Evolutionary conservation across 1,140 invertebrate species (phyloP).

Genomic region (Habropoda laboriosa): DNA sequence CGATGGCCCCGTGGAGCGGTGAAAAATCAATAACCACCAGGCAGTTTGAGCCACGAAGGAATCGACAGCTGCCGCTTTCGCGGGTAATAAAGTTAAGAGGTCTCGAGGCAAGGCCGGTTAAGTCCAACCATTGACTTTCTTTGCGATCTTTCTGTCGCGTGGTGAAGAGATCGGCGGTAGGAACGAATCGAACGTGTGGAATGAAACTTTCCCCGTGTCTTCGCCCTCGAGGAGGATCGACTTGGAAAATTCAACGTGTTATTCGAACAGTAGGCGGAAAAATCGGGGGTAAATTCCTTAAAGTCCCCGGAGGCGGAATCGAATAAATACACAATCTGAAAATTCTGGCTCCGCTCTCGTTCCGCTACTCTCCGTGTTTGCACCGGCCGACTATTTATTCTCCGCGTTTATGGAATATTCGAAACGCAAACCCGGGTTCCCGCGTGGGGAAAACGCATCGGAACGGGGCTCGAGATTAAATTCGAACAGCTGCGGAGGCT

Average conservation of each 20-base stretch:
- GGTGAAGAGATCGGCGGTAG: no score
- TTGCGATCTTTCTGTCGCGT: no score
- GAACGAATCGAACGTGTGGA: no score
- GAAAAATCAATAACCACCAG: slow-evolving; percentile 42
- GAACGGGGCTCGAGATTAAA: no score
- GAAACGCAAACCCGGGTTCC: slow-evolving; percentile 3
- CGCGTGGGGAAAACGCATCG: no score
- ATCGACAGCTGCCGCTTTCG: slow-evolving; percentile 51
- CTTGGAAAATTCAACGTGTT: no score
- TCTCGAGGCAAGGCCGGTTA: slow-evolving; percentile 41
- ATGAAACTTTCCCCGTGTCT: no score
- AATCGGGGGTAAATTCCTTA: no score
- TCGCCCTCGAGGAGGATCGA: no score
- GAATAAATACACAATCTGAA: slow-evolving; percentile 66
- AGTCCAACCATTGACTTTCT: no score
- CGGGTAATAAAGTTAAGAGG: slow-evolving; percentile 58
- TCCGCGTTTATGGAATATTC: slow-evolving; percentile 52
- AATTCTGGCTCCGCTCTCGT: no score
- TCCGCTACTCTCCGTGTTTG: slow-evolving; percentile 49
- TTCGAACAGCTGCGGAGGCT: neutral
- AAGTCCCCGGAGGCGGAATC: slow-evolving; percentile 43
- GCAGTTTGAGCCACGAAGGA: slow-evolving; percentile 35
- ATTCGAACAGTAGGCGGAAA: neutral
- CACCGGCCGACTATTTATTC: slow-evolving; percentile 57
- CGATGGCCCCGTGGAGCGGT: neutral